phyloP scores from a whole-genome alignment of 2,113 vertebrate genomes.

The Chroicocephalus ridibundus region DNA sequence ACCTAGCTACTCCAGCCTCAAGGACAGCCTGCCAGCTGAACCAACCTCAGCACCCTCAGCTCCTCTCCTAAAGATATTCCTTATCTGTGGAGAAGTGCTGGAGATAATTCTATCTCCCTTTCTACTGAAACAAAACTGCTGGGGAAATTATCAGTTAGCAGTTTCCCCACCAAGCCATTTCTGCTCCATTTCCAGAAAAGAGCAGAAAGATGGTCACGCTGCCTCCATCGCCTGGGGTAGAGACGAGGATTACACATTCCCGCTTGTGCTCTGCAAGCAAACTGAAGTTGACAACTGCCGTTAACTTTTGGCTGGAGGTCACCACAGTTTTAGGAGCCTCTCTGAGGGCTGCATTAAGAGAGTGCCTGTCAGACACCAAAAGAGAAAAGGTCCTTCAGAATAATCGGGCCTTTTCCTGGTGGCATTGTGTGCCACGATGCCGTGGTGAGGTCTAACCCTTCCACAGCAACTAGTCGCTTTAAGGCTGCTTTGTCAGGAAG shows the following conservation, averaged over 20 bases:
- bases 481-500: neutral
- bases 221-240: neutral
- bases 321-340: neutral
- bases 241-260: neutral
- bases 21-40: neutral
- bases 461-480: neutral
- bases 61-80: neutral
- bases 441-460: neutral
- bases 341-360: neutral
- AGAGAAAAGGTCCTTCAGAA: neutral
- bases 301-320: neutral
- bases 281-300: neutral
- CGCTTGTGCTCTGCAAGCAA: neutral
- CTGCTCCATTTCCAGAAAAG: neutral
- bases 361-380: neutral
- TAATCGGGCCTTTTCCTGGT: neutral
- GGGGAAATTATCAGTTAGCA: neutral
- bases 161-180: neutral
- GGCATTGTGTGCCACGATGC: fast-evolving
- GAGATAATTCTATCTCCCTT: neutral
- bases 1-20: neutral
- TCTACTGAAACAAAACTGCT: neutral
- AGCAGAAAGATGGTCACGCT: neutral
- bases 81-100: neutral
- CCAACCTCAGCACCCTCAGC: neutral